Evolutionary conservation across 2,113 vertebrate species (phyloP).

Genomic region (Aldabrachelys gigantea): DNA sequence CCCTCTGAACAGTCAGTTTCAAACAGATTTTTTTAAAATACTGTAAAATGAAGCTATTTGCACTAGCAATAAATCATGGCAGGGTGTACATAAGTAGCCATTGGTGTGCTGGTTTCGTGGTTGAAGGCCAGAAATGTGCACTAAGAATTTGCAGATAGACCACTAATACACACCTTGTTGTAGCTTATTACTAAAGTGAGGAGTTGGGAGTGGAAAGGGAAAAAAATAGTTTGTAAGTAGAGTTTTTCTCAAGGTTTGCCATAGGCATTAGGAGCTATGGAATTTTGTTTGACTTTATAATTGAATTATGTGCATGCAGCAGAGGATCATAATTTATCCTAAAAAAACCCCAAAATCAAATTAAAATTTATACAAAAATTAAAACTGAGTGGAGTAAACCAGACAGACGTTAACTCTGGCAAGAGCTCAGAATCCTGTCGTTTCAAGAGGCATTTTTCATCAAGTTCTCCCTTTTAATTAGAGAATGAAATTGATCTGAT

Average conservation of each 20-base stretch:
- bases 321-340: background rate
- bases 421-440: background rate
- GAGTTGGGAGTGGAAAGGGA: constrained; percentile 18
- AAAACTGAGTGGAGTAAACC: background rate
- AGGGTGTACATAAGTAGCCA: background rate
- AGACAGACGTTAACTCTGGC: background rate
- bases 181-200: constrained; percentile 36
- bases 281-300: background rate
- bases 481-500: background rate
- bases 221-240: constrained; percentile 32
- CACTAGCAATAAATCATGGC: constrained; percentile 37
- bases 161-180: constrained; percentile 31
- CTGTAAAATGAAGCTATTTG: constrained; percentile 45
- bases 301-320: background rate
- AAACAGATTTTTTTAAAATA: background rate
- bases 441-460: background rate
- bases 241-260: constrained; percentile 36
- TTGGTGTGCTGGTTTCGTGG: background rate
- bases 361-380: background rate
- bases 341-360: background rate
- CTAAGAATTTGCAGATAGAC: constrained; percentile 41
- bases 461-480: background rate
- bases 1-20: background rate
- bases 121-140: constrained; percentile 28
- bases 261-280: background rate